Percentiles rank a stretch among this genome's conserved stretches.
These are phyloP conservation scores for Synodontis membranacea DNA, from an alignment of 2,113 vertebrate genomes.

Conservation along the genomic window DNA sequence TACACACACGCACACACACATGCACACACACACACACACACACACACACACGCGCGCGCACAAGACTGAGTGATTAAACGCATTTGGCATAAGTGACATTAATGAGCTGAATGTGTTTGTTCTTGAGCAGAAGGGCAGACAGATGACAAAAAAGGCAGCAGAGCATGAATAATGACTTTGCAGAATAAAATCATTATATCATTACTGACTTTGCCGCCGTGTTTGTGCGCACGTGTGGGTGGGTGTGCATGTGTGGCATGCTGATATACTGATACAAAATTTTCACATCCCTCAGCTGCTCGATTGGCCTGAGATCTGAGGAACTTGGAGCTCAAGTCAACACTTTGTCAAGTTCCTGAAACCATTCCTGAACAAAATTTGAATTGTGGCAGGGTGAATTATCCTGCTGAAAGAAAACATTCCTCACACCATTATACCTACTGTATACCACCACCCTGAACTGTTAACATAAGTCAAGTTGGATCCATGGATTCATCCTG, in stretches of 20 bases:
- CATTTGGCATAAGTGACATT: conserved; percentile 61
- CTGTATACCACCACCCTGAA: not conserved
- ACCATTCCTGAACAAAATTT: not conserved
- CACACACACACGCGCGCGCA: conserved; percentile 15
- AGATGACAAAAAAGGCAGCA: conserved; percentile 59
- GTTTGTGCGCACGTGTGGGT: conserved; percentile 7
- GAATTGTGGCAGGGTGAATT: not conserved
- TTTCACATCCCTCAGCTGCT: not conserved
- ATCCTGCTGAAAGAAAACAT: not conserved
- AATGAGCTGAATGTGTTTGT: conserved; percentile 63
- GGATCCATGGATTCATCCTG: not conserved
- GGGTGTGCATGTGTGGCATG: not conserved
- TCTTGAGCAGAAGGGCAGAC: conserved; percentile 49
- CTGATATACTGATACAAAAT: conserved; percentile 1
- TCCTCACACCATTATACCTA: not conserved
- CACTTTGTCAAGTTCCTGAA: not conserved
- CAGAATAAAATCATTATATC: conserved; percentile 68
- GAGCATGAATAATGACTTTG: conserved; percentile 67
- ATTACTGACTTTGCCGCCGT: conserved; percentile 42
- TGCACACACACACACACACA: not conserved
- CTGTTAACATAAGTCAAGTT: not conserved
- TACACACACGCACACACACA: not conserved
- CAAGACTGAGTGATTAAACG: conserved; percentile 32
- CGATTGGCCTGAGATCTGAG: not conserved
- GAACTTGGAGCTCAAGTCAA: not conserved